A percentile compares a stretch with the other conserved stretches of the same genome.
Evolutionary conservation across 2,797 vertebrate genomes (phyloP).

Genomic region (Sandelia bainsii): DNA sequence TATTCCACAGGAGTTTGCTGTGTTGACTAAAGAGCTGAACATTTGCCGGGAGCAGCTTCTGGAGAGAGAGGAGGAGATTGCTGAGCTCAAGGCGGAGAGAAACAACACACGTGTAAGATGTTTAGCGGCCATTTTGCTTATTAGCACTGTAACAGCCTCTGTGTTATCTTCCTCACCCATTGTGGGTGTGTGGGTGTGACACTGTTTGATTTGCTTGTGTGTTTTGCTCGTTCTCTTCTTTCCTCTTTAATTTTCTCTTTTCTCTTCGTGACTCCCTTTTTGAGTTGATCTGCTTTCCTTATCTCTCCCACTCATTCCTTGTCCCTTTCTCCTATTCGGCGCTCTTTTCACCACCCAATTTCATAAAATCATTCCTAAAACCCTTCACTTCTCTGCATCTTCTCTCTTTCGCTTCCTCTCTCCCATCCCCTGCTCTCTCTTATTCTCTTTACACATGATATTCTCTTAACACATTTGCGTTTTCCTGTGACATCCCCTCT

Average conservation of each 20-base stretch:
- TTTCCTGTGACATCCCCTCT: slow-evolving; percentile 5
- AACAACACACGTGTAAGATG: slow-evolving; percentile 91
- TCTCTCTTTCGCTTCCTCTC: background rate
- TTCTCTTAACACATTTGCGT: background rate
- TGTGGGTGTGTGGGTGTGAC: slow-evolving; percentile 66
- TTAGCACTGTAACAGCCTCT: slow-evolving; percentile 69
- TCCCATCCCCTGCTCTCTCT: background rate
- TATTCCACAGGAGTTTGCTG: slow-evolving; percentile 90
- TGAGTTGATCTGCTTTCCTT: slow-evolving; percentile 36
- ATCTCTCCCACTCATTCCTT: slow-evolving; percentile 45
- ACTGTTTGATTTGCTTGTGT: slow-evolving; percentile 46
- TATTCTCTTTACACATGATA: no score
- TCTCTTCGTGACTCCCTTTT: slow-evolving; percentile 38
- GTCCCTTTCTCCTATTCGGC: slow-evolving; percentile 25
- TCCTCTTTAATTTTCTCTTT: slow-evolving; percentile 23
- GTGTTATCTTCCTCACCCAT: slow-evolving; percentile 68
- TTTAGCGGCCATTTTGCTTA: slow-evolving; percentile 78
- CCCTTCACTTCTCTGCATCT: slow-evolving; percentile 23
- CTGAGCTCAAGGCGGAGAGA: slow-evolving; percentile 91
- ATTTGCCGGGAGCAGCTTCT: slow-evolving; percentile 93
- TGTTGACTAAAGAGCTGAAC: slow-evolving; percentile 93
- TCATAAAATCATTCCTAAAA: slow-evolving; percentile 40
- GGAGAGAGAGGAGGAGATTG: slow-evolving; percentile 93
- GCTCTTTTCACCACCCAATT: slow-evolving; percentile 20
- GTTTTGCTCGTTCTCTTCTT: slow-evolving; percentile 8